Conservation (phyloP, 2,888 invertebrate species). For the Plagiodera versicolora region DNA sequence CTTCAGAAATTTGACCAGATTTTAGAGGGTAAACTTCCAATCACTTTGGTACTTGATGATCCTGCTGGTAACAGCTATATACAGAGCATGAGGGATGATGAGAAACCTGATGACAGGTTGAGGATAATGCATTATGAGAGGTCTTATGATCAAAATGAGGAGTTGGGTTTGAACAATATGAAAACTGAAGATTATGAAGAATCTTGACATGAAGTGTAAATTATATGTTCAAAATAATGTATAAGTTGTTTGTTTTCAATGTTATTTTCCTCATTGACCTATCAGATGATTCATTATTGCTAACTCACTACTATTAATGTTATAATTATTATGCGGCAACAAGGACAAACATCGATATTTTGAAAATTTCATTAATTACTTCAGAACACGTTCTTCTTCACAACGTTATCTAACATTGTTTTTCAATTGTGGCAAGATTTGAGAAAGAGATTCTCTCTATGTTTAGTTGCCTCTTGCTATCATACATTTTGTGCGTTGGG, state of each 20-base stretch:
- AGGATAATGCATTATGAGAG: conserved; percentile 80
- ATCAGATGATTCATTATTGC: too few species aligned
- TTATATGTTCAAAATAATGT: neutral
- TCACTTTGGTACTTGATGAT: conserved; percentile 88
- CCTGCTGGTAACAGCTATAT: conserved; percentile 97
- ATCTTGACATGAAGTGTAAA: neutral
- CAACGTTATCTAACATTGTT: too few species aligned
- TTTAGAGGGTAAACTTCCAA: conserved; percentile 61
- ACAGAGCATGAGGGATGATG: conserved; percentile 74
- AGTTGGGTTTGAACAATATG: conserved; percentile 94
- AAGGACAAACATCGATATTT: too few species aligned
- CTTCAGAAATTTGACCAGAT: conserved; percentile 68
- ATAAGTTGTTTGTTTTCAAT: neutral
- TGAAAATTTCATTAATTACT: too few species aligned
- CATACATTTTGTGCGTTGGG: too few species aligned
- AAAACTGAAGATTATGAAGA: conserved; percentile 81
- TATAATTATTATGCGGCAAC: too few species aligned
- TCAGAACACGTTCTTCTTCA: too few species aligned
- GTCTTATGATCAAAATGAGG: conserved; percentile 89
- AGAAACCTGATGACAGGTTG: conserved; percentile 69
- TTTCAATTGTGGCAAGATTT: too few species aligned
- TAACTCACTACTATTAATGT: too few species aligned
- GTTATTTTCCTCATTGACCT: too few species aligned
- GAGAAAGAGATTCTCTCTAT: too few species aligned
- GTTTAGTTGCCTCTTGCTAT: too few species aligned